Base-by-base conservation (phyloP, 2,888 invertebrate species). In the Drosophila nigricruria region DNA sequence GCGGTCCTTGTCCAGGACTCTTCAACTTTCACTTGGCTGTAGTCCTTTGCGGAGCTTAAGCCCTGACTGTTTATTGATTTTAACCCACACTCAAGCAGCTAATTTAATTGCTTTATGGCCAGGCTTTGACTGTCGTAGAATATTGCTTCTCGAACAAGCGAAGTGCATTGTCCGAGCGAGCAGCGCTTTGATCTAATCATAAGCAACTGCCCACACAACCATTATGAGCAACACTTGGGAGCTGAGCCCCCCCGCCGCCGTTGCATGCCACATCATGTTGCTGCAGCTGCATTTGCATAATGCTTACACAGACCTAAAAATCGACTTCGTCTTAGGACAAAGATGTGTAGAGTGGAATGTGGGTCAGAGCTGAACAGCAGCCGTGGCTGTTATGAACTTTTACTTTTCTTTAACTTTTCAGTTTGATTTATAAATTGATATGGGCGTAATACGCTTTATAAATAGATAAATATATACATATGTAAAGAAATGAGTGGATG, bases 281-380 rank as follows among this genome's bases (percentile, higher is more conserved):
- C 38, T 60, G 78, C 72, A 75, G 85, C 79, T 81, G 70, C 83
- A 83, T 84, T 88, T 88, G 73, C 81, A 84, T 87, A 86, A 83
- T 83, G 71, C 69, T 61, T n/a, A n/a, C 42, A 18, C 38, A 54
- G 50, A 53, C 32, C 30, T 1, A 54, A 45, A 52, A 52, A 54
- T 38, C 23, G 18, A 32, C 18, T 43, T 34, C 43, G 23, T 57
- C 34, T 30, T 18, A 20, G 47, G 18, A 34, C 32, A 70, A 65
- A 57, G 47, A 49, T 57, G 20, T 57, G 40, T 54, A 12, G 38
- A 54, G 34, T n/a, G 27, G 59, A 49, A 76, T 75, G 66, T 86
- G 62, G 82, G 89, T 89, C 88, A 87, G n/a, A 45, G 79, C 54
- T 82, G 88, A 65, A 63, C 81, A 68, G 81, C 79, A 87, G 71